Percentiles rank a stretch among this genome's conserved stretches.
phyloP scores from a whole-genome alignment of 2,797 vertebrate species.

The Betta splendens region DNA sequence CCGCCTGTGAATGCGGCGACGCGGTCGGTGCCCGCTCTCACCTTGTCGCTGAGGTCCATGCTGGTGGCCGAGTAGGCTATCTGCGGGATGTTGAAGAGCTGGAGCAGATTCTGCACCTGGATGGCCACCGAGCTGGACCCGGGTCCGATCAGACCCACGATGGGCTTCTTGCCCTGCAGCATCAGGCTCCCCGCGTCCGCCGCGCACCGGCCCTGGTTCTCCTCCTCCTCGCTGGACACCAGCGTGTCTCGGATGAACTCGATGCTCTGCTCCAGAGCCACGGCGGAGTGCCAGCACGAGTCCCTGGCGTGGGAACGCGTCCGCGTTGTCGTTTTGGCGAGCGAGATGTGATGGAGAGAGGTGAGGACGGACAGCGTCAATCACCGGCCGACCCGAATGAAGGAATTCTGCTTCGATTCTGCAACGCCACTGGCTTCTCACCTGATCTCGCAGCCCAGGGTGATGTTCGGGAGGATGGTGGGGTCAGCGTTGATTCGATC shows the following conservation, averaged over 20 bases:
- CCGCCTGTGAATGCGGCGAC: not conserved
- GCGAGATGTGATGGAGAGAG: slow-evolving; percentile 3
- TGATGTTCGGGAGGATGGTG: slow-evolving; percentile 91
- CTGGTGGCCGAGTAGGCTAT: slow-evolving; percentile 99
- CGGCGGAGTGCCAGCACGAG: slow-evolving; percentile 98
- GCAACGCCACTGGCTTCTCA: slow-evolving; percentile 31
- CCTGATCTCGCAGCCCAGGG: slow-evolving; percentile 95
- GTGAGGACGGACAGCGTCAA: slow-evolving; percentile 5
- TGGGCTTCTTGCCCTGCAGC: slow-evolving; percentile 90
- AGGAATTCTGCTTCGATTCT: not conserved
- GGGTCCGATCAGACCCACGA: slow-evolving; percentile 96
- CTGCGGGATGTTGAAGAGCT: slow-evolving; percentile 99
- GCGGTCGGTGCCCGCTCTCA: no score
- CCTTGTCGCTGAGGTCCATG: slow-evolving; percentile 98
- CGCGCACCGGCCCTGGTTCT: slow-evolving; percentile 87
- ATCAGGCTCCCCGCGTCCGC: slow-evolving; percentile 83
- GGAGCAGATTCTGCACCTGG: slow-evolving; percentile 97
- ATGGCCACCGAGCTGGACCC: slow-evolving; percentile 99
- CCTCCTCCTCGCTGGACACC: slow-evolving; percentile 93
- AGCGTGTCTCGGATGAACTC: slow-evolving; percentile 98
- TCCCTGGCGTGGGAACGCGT: slow-evolving; percentile 74
- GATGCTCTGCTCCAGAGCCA: slow-evolving; percentile 98
- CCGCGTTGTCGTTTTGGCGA: slow-evolving; percentile 34
- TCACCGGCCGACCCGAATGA: not conserved
- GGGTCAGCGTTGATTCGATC: slow-evolving; percentile 95